A percentile compares a stretch with the other conserved stretches of the same genome.
These are phyloP conservation scores for Pecten maximus DNA, from an alignment of 2,888 invertebrate species.

Conservation along the genomic window DNA sequence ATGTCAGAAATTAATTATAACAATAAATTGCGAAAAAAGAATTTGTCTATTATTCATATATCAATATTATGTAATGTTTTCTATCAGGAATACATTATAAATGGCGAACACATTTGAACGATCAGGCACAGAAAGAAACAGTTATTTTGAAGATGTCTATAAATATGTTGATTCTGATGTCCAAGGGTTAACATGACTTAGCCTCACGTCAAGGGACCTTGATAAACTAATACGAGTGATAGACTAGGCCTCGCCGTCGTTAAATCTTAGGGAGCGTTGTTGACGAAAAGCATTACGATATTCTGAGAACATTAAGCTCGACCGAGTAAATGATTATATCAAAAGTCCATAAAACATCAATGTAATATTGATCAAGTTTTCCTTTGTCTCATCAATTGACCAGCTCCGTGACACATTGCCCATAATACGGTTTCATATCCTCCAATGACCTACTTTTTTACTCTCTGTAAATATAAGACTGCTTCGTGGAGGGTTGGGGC, in stretches of 20 bases:
- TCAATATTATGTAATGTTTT: no score
- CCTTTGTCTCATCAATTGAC: constrained; percentile 26
- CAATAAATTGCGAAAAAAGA: no score
- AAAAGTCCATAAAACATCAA: not conserved
- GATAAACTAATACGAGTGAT: not conserved
- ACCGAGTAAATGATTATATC: not conserved
- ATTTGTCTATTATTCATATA: no score
- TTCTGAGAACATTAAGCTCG: not conserved
- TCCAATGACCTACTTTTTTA: not conserved
- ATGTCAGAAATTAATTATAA: no score
- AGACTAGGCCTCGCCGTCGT: not conserved
- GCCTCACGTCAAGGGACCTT: not conserved
- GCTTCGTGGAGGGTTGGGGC: no score
- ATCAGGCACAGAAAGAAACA: no score
- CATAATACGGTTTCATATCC: not conserved
- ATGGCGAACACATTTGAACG: no score
- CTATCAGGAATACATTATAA: no score
- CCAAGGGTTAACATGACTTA: not conserved
- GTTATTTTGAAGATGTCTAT: not conserved
- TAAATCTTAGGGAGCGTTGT: not conserved
- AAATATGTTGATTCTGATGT: not conserved
- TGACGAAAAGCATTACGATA: not conserved
- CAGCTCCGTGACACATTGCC: not conserved
- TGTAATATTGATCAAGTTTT: not conserved
- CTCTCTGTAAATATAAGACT: not conserved